Percentiles rank a stretch among this genome's conserved stretches.
These are phyloP conservation scores for Pipistrellus kuhlii DNA, from an alignment of 2,797 vertebrate species.

Conservation along the genomic window DNA sequence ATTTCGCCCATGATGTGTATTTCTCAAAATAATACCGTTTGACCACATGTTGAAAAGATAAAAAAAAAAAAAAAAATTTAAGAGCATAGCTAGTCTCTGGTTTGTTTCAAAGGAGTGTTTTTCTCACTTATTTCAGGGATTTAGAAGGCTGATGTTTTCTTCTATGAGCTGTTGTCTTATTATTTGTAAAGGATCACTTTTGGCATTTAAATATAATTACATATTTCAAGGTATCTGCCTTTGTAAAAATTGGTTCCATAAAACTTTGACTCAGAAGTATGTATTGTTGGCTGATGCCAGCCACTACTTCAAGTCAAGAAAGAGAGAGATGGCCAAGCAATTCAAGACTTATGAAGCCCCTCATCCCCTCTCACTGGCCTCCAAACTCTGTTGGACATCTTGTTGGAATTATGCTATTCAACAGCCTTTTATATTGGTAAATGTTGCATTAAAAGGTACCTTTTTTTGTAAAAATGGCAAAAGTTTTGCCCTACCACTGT, in stretches of 20 bases:
- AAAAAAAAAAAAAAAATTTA: constrained; percentile 38
- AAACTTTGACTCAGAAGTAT: constrained; percentile 17
- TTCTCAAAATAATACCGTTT: constrained; percentile 52
- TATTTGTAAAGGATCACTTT: constrained; percentile 49
- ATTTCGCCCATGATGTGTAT: not conserved
- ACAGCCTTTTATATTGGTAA: not conserved
- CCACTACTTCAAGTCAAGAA: not conserved
- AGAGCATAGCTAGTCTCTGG: not conserved
- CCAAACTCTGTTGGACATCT: not conserved
- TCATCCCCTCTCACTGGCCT: not conserved
- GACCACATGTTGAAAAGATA: not conserved
- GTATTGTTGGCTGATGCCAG: not conserved
- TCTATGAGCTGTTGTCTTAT: not conserved
- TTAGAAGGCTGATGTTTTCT: constrained; percentile 16
- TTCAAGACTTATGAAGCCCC: not conserved
- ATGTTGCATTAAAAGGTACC: not conserved
- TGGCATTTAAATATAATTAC: constrained; percentile 26
- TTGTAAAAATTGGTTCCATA: not conserved
- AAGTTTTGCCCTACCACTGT: not conserved
- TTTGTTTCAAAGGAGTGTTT: constrained; percentile 37
- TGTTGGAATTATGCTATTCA: not conserved
- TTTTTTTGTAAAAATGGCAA: not conserved
- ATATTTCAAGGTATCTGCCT: constrained; percentile 15
- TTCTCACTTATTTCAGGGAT: constrained; percentile 32
- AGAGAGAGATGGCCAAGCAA: not conserved